Conservation (phyloP, 2,888 invertebrate genomes). For the Operophtera brumata region DNA sequence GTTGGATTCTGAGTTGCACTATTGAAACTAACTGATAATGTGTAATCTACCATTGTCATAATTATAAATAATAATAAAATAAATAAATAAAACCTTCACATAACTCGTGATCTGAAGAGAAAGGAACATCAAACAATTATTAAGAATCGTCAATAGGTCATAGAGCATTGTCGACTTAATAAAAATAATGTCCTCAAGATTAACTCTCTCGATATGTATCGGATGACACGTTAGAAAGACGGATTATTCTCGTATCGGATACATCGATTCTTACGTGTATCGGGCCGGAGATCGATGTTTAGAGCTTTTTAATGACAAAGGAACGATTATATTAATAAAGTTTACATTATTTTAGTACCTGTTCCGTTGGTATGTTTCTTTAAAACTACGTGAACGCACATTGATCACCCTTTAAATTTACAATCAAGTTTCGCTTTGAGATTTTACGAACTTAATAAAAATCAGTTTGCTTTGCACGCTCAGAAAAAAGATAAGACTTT, state of each 20-base stretch:
- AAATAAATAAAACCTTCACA: not conserved
- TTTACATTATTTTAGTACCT: not conserved
- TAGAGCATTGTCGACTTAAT: constrained; percentile 43
- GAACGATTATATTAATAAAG: constrained; percentile 20
- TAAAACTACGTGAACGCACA: no score
- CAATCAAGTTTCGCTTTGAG: no score
- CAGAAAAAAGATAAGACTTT: no score
- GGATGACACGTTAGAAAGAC: constrained; percentile 64
- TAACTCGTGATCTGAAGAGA: not conserved
- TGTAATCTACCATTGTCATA: no score
- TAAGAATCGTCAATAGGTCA: constrained; percentile 41
- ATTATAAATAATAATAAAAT: not conserved
- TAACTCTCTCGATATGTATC: constrained; percentile 59
- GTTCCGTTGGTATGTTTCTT: not conserved
- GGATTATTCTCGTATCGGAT: constrained; percentile 52
- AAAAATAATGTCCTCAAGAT: constrained; percentile 56
- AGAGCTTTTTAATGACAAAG: constrained; percentile 27
- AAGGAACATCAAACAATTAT: constrained; percentile 27
- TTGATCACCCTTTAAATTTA: no score
- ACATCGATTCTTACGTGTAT: constrained; percentile 55
- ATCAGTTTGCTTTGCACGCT: no score
- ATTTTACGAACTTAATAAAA: no score
- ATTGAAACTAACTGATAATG: no score
- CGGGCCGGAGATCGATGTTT: constrained; percentile 47
- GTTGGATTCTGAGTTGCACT: no score